A percentile compares a stretch with the other conserved stretches of the same genome.
Evolutionary conservation across 92 coral and sea anemone species (phyloP).

Genomic region (Paramuricea clavata): DNA sequence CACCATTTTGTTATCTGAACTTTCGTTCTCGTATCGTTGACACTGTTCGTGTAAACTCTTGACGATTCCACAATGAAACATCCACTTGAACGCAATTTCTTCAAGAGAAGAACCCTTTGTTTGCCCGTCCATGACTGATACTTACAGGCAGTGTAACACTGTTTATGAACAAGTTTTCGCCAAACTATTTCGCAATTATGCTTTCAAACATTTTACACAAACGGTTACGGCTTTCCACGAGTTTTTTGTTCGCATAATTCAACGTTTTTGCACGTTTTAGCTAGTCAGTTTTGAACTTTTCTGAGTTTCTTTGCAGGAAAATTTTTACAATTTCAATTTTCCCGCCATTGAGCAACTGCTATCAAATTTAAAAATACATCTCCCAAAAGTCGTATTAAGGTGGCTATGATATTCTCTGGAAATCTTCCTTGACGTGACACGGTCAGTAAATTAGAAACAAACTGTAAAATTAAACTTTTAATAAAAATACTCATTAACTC

Average conservation of each 20-base stretch:
- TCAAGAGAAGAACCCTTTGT: constrained; percentile 42
- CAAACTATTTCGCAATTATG: neutral
- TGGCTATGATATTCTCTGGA: neutral
- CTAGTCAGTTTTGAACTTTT: neutral
- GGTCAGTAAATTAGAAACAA: neutral
- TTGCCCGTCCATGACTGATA: constrained; percentile 13
- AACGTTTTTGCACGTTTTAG: neutral
- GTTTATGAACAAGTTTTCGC: neutral
- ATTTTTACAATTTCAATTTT: neutral
- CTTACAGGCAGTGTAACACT: neutral
- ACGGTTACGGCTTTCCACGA: neutral
- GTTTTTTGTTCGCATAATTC: neutral
- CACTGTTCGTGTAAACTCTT: constrained; percentile 75
- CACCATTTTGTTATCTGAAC: constrained; percentile 2
- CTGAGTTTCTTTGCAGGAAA: neutral
- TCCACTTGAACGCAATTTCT: constrained; percentile 87
- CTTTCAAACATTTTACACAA: neutral
- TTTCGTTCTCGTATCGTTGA: constrained; percentile 51
- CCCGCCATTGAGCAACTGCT: constrained; percentile 2
- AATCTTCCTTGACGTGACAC: too few species aligned
- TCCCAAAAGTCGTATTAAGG: neutral
- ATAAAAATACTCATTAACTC: neutral
- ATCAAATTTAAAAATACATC: neutral
- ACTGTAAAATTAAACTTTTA: neutral
- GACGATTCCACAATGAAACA: constrained; percentile 77